Conservation (phyloP, 2,888 invertebrate genomes). For the Podabrus alpinus region DNA sequence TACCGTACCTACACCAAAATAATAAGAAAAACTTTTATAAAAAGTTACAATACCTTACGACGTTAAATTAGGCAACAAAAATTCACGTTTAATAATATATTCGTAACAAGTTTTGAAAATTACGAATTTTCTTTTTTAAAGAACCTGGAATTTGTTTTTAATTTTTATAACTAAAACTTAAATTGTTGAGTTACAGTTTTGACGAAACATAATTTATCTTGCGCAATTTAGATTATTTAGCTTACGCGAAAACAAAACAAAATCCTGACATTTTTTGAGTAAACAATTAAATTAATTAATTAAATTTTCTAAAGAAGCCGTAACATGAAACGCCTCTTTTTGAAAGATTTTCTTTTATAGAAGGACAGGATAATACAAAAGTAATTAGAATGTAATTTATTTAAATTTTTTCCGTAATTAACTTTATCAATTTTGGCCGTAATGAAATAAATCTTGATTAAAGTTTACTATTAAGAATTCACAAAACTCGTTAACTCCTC, state of each 20-base stretch:
- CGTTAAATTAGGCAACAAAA: neutral
- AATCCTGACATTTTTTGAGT: neutral
- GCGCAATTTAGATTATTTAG: neutral
- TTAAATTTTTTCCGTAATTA: neutral
- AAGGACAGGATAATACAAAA: neutral
- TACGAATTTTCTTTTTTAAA: neutral
- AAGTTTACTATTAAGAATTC: neutral
- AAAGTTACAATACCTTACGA: neutral
- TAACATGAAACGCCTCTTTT: neutral
- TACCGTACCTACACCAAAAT: neutral
- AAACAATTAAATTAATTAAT: neutral
- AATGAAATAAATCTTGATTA: neutral
- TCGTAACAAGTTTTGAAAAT: neutral
- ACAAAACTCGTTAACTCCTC: neutral
- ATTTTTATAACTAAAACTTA: neutral
- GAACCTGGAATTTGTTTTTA: neutral
- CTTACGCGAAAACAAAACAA: neutral
- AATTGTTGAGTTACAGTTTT: neutral
- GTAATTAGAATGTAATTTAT: neutral
- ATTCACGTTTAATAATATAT: neutral
- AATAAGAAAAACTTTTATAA: neutral
- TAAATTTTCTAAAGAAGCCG: neutral
- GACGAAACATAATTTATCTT: neutral
- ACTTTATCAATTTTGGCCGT: neutral
- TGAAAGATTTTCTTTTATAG: neutral